A percentile compares a stretch with the other conserved stretches of the same genome.
These are phyloP conservation scores for Dunckerocampus dactyliophorus DNA, from an alignment of 2,113 vertebrate genomes.

Conservation along the genomic window DNA sequence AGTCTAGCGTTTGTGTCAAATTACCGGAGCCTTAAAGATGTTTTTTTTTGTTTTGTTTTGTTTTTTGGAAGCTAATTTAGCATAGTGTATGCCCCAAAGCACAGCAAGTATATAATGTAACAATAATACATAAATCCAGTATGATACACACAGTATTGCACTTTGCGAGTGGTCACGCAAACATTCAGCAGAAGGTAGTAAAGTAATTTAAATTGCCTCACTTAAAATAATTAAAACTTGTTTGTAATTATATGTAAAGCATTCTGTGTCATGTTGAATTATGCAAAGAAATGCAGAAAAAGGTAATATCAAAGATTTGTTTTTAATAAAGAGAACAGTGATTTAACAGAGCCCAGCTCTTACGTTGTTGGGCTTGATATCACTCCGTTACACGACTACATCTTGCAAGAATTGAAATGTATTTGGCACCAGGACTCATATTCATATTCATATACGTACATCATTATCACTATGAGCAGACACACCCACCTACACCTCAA, in stretches of 20 bases:
- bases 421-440: constrained; percentile 1
- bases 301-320: constrained; percentile 27
- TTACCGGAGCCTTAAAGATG: neutral
- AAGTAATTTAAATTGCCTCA: constrained; percentile 57
- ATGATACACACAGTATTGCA: constrained; percentile 8
- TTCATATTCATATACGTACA: neutral
- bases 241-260: constrained; percentile 49
- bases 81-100: no score
- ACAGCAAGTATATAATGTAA: no score
- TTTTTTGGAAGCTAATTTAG: no score
- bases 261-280: neutral
- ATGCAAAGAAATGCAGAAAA: constrained; percentile 5
- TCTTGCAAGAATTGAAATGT: neutral
- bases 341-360: constrained; percentile 53
- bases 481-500: neutral
- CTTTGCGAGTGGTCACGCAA: constrained; percentile 8
- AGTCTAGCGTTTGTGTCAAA: neutral
- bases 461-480: neutral
- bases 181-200: constrained; percentile 58
- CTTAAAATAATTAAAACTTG: constrained; percentile 58
- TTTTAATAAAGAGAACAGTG: constrained; percentile 35
- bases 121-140: no score
- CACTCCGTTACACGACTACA: constrained; percentile 28
- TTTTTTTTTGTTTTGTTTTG: no score
- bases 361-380: constrained; percentile 12